Base-by-base conservation (phyloP, 2,113 vertebrate genomes). In the rabbit (Oryctolagus cuniculus) region DNA sequence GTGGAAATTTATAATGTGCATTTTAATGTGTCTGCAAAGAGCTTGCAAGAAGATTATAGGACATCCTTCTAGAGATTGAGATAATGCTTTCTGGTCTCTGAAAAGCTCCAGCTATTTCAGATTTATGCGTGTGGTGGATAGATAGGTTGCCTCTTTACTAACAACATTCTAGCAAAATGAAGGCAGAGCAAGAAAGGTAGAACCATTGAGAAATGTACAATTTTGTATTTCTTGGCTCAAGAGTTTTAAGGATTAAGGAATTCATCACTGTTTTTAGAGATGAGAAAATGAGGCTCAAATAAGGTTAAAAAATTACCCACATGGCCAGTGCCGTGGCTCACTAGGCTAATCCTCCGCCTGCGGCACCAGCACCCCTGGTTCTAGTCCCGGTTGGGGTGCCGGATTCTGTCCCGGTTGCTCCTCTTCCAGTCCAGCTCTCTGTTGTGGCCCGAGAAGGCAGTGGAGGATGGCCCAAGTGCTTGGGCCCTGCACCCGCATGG, bases 141-240 rank as follows among this genome's bases (percentile, higher is more conserved):
- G 5, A 58, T 38, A 87, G 73, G 6, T 53, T 34, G 36, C 12
- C 6, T 58, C 36, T 86, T 78, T 77, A 36, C 27, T 79, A 13
- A 19, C 55, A 64, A 70, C 3, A 61, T 49, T 44, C n/a, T n/a
- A 91, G 31, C 51, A 51, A 75, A 87, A 67, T 15, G 2, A 81
- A 10, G 2, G 0, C 5, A 63, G 29, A 53, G 15, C 53, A 81
- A 72, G 17, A 49, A 58, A 9, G 27, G 13, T 9, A 73, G 34
- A 27, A 4, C 1, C 34, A 36, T 22, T 19, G 4, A 67, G 10
- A 9, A 13, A 1, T 19, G 44, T 88, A 12, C 0, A 0, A 31
- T 31, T 22, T 29, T 7, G 0, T 6, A 2, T 75, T 90, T 64
- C 27, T 22, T 67, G 63, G n/a, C 12, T 87, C 12, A n/a, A 3